Evolutionary conservation across 2,888 invertebrate species (phyloP).

Genomic region (Caenorhabditis virilis): DNA sequence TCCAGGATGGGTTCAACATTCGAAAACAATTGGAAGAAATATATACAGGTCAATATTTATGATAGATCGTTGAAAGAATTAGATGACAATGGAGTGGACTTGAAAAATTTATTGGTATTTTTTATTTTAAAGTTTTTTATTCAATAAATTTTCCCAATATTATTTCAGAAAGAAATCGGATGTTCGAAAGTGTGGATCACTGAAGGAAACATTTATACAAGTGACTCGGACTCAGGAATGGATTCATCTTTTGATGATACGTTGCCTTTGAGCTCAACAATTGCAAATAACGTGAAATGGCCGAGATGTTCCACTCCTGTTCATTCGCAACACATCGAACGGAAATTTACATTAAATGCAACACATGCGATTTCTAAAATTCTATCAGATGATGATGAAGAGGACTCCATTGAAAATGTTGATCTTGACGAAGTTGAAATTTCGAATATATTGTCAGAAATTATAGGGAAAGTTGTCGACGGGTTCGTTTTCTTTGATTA

Average conservation of each 20-base stretch:
- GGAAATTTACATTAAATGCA: constrained; percentile 5
- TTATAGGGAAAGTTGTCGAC: too few relatives aligned
- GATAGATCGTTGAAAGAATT: constrained; percentile 11
- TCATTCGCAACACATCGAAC: not conserved
- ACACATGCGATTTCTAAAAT: constrained; percentile 1
- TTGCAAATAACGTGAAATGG: too few relatives aligned
- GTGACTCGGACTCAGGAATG: not conserved
- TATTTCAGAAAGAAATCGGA: constrained; percentile 15
- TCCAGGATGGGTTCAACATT: too few relatives aligned
- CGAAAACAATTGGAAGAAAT: constrained; percentile 7
- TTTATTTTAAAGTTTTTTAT: too few relatives aligned
- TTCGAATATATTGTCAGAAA: too few relatives aligned
- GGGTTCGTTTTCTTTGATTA: too few relatives aligned
- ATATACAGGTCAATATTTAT: constrained; percentile 25
- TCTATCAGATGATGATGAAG: too few relatives aligned
- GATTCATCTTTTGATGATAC: not conserved
- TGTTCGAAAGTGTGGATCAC: constrained; percentile 10
- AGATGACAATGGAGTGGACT: constrained; percentile 4
- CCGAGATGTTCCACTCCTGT: constrained; percentile 14
- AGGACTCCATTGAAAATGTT: too few relatives aligned
- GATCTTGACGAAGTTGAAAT: too few relatives aligned
- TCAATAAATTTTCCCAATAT: too few relatives aligned
- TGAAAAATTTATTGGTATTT: constrained; percentile 5
- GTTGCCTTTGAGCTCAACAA: constrained; percentile 4
- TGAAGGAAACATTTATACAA: constrained; percentile 2